These are phyloP conservation scores for Ariopsis seemanni DNA, from an alignment of 2,113 vertebrate genomes.

Conservation along the genomic window DNA sequence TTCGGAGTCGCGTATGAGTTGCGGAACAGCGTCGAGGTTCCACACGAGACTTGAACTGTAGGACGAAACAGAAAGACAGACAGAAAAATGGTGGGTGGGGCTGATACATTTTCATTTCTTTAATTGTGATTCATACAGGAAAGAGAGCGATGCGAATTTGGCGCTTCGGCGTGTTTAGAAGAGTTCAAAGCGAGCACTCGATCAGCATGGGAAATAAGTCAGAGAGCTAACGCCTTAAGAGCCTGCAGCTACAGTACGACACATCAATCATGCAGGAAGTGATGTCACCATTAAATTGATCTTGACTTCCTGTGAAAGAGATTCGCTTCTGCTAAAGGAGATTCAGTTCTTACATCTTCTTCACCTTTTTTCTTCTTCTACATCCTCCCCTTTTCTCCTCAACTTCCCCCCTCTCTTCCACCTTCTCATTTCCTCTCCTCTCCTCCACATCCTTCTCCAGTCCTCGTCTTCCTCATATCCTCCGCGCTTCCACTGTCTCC, in stretches of 20 bases:
- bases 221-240: background rate
- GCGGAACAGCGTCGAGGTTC: slow-evolving; percentile 93
- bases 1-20: slow-evolving; percentile 91
- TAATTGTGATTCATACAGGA: background rate
- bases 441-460: background rate
- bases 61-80: slow-evolving; percentile 18
- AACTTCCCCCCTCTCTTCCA: background rate
- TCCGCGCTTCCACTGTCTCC: background rate
- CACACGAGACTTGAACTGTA: slow-evolving; percentile 86
- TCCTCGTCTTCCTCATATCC: background rate
- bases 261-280: slow-evolving; percentile 2
- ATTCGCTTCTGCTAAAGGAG: background rate
- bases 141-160: background rate
- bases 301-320: background rate
- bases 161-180: background rate
- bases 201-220: background rate
- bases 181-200: background rate
- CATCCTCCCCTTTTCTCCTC: background rate
- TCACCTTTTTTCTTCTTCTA: background rate
- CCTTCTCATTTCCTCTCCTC: background rate
- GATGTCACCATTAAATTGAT: slow-evolving; percentile 11
- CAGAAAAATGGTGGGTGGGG: background rate
- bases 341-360: background rate
- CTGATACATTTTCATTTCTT: background rate
- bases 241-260: background rate